Percentiles rank a stretch among this genome's conserved stretches.
phyloP scores from a whole-genome alignment of 1,140 invertebrate genomes.

The Conus ventricosus region DNA sequence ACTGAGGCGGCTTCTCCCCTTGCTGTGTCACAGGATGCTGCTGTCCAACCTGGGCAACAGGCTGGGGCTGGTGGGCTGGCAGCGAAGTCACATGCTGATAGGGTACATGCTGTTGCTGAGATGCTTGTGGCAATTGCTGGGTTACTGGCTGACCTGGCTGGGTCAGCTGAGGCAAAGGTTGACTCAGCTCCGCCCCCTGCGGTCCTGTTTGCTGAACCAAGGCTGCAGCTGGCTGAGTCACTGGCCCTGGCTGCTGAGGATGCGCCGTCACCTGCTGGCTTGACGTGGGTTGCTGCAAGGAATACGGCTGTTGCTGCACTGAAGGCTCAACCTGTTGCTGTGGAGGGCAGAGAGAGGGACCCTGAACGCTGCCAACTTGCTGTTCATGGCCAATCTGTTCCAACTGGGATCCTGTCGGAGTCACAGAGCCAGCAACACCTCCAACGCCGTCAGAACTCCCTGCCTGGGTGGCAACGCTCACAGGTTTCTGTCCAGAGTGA shows the following conservation, averaged over 20 bases:
- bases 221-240: neutral
- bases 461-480: conserved; percentile 5
- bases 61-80: neutral
- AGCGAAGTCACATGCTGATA: neutral
- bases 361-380: neutral
- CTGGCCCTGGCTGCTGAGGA: neutral
- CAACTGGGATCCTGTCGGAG: conserved; percentile 12
- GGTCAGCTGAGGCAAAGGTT: neutral
- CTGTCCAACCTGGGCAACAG: neutral
- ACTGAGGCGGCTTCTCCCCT: neutral
- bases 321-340: neutral
- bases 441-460: conserved; percentile 3
- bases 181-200: neutral
- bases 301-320: neutral
- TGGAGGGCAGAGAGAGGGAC: neutral
- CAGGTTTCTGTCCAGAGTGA: conserved; percentile 42
- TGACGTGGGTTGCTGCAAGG: neutral
- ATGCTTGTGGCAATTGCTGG: neutral
- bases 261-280: neutral
- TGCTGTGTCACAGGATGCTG: neutral
- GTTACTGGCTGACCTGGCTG: neutral
- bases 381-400: conserved; percentile 21
- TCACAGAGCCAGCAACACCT: neutral
- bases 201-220: neutral
- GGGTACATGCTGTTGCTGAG: no score